Base-by-base conservation (phyloP, 2,888 invertebrate genomes). In the Eristalis arbustorum region DNA sequence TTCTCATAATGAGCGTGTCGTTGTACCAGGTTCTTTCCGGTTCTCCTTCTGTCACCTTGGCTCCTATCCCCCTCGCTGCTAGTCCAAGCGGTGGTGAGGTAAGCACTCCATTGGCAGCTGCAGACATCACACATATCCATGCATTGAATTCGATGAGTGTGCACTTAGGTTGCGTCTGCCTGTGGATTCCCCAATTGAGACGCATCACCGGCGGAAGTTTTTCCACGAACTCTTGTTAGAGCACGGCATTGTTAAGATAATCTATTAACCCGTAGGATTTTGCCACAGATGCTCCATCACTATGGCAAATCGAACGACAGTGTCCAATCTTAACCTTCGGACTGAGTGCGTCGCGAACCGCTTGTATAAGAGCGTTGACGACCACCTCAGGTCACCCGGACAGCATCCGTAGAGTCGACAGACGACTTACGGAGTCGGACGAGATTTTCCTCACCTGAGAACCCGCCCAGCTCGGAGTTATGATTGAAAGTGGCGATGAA, bases 201-300 rank as follows among this genome's bases (percentile, higher is more conserved):
- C 69, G 73, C 11, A 78, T 49, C 4, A 40, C 31, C 0, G 74
- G 31, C 1, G 78, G 78, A 6, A 84, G 66, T 42, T 78, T 84
- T 4, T 78, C 77, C 11, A 68, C 37, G 13, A 84, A 68, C 31
- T 78, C 78, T 34, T 74, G 71, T n/a, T 75, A n/a, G 25, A 83
- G 31, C 13, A 37, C 66, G 4, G 82, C 67, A 63, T 77, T 76
- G 13, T 61, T 82, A 0, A 82, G 11, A 34, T 71, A 18, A 2
- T 63, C 40, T 1, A 23, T n/a, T 5, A 76, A 11, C 3, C 72
- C 69, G 1, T 40, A 73, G 3, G 64, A 64, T 10, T 79, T 69
- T 1, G 79, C 25, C 74, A 74, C 25, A 79, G 64, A 10, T 75
- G 78, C 13, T 79, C 37, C 1, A 84, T 64, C 13, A 59, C 57